Base-by-base conservation (phyloP, 2,113 vertebrate species). In the Gobius niger region DNA sequence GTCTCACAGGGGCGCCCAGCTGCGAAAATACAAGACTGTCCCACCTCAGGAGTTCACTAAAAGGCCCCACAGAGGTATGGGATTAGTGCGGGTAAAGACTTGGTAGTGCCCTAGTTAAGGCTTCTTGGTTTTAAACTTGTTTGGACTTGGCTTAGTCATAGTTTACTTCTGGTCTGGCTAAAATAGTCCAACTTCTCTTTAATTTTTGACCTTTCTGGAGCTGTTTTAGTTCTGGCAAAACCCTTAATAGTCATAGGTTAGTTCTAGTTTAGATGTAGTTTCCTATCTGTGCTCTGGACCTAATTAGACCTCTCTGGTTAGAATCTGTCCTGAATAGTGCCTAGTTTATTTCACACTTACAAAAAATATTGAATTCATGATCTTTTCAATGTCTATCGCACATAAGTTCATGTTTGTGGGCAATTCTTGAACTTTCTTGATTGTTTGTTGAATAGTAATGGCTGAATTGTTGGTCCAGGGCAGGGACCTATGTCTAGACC, bases 1-100 rank as follows among this genome's bases (percentile, higher is more conserved):
- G 18, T 68, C 76, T 74, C 80, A 65, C 88, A 84, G 89, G 91
- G 87, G 89, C 92, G 88, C 90, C 91, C 95, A 95, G 96, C 96
- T 96, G 95, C 92, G 93, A 96, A 91, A 96, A 96, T 92, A 96
- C 89, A 91, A 92, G 88, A 88, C 82, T 80, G 77, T 82, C 70
- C 84, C 73, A 88, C 82, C 85, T 87, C 91, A 80, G 89, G 91
- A 90, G 82, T 73, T 86, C 87, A 90, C 92, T 89, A 78, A 85
- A 49, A 49, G 15, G 11, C 47, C 47, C 16, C 51, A 8, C 24
- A 34, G 24, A 8, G 51, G 9, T 16, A 18, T 16, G 16, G 16
- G 52, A 53, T 53, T 11, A 53, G 52, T 19, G 2, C 18, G 10
- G 18, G 6, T 54, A 19, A 54, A 16, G 19, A 16, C 10, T 12